A percentile compares a stretch with the other conserved stretches of the same genome.
phyloP scores from a whole-genome alignment of 2,797 vertebrate genomes.

The Psittacula derbiana region DNA sequence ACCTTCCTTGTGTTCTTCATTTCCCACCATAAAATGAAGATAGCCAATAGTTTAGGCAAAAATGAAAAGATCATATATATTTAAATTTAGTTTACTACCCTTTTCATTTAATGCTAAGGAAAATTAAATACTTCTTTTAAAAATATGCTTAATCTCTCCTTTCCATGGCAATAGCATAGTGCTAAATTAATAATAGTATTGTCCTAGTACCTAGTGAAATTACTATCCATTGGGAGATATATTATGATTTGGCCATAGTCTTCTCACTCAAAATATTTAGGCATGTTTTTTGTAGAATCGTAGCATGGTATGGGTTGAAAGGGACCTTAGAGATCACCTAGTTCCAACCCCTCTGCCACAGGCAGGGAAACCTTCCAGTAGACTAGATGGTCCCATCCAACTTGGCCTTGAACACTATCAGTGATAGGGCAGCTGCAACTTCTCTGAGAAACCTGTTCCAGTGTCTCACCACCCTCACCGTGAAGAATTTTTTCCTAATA shows the following conservation, averaged over 20 bases:
- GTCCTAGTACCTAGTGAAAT: background rate
- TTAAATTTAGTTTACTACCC: background rate
- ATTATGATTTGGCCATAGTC: background rate
- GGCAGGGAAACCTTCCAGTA: background rate
- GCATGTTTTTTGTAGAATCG: background rate
- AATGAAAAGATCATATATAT: background rate
- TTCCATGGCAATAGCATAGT: background rate
- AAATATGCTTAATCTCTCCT: background rate
- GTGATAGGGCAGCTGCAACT: background rate
- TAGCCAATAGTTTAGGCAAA: background rate
- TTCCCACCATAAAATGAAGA: background rate
- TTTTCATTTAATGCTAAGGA: background rate
- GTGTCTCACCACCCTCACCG: background rate
- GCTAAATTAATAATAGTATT: background rate
- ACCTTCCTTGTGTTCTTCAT: background rate
- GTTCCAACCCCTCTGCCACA: background rate
- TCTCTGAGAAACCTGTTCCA: background rate
- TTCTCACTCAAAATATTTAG: background rate
- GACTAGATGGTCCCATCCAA: background rate
- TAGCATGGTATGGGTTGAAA: background rate
- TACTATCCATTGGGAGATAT: background rate
- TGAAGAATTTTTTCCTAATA: background rate
- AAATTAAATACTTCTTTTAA: background rate
- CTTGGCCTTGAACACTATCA: background rate
- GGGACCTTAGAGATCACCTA: background rate